phyloP scores from a whole-genome alignment of 2,888 invertebrate genomes.

The Smittia aterrima region DNA sequence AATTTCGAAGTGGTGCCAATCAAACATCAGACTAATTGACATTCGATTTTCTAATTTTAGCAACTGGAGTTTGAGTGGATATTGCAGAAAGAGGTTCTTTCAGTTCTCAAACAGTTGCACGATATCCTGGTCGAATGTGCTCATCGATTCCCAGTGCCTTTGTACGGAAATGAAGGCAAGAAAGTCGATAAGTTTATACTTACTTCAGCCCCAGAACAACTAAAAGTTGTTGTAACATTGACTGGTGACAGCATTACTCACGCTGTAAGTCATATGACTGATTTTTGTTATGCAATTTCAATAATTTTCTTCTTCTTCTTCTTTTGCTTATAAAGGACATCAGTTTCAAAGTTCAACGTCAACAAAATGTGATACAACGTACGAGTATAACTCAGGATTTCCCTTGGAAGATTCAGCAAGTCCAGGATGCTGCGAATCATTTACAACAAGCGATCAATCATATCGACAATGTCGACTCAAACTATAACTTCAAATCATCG shows the following conservation, averaged over 20 bases:
- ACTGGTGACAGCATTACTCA: conserved; percentile 92
- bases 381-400: conserved; percentile 85
- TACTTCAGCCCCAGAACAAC: conserved; percentile 79
- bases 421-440: conserved; percentile 95
- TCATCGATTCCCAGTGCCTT: conserved; percentile 78
- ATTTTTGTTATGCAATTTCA: not conserved
- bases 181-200: conserved; percentile 89
- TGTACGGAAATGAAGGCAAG: conserved; percentile 77
- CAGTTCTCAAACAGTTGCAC: conserved; percentile 80
- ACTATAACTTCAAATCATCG: conserved; percentile 80
- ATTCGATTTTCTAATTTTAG: conserved; percentile 57
- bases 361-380: conserved; percentile 79
- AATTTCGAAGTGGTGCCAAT: conserved; percentile 27
- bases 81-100: conserved; percentile 84
- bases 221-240: conserved; percentile 89
- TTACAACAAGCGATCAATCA: conserved; percentile 87
- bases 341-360: conserved; percentile 79
- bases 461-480: conserved; percentile 83
- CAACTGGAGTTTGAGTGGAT: conserved; percentile 96
- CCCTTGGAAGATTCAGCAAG: conserved; percentile 94
- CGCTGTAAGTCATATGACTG: conserved; percentile 68
- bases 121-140: conserved; percentile 85
- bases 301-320: conserved; percentile 43
- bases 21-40: conserved; percentile 40
- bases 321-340: conserved; percentile 67